phyloP scores from a whole-genome alignment of 1,140 invertebrate species.

The Drosophila triauraria region DNA sequence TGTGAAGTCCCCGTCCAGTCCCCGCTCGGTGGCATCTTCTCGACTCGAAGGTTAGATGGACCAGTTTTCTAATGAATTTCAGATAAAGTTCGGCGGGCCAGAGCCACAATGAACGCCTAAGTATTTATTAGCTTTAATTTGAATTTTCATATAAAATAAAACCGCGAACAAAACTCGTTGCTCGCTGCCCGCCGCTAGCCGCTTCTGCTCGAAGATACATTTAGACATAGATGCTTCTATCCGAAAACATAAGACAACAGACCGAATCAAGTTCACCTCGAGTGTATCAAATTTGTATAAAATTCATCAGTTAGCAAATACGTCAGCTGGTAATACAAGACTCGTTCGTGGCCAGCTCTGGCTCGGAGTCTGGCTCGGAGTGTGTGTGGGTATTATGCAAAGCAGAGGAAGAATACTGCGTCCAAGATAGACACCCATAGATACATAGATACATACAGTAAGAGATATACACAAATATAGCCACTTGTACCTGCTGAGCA shows the following conservation, averaged over 20 bases:
- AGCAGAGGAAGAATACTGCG: slow-evolving; percentile 66
- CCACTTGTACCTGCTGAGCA: slow-evolving; percentile 52
- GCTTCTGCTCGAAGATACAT: slow-evolving; percentile 67
- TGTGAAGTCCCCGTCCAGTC: slow-evolving; percentile 10
- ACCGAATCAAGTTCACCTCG: slow-evolving; percentile 83
- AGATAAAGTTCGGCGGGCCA: slow-evolving; percentile 60
- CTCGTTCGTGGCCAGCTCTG: slow-evolving; percentile 27
- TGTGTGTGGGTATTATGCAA: slow-evolving; percentile 66
- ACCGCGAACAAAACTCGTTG: slow-evolving; percentile 70
- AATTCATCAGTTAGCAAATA: slow-evolving; percentile 80
- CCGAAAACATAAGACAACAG: slow-evolving; percentile 47
- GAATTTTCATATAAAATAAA: slow-evolving; percentile 73
- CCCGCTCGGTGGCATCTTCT: slow-evolving; percentile 36
- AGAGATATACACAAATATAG: slow-evolving; percentile 27
- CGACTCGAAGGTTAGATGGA: slow-evolving; percentile 66
- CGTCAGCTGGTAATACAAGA: slow-evolving; percentile 69
- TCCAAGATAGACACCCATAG: slow-evolving; percentile 22
- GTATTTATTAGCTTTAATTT: slow-evolving; percentile 82
- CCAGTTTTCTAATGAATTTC: slow-evolving; percentile 76
- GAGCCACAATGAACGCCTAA: slow-evolving; percentile 66
- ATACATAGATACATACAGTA: slow-evolving; percentile 21
- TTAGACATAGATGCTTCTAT: slow-evolving; percentile 76
- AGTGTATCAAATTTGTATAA: slow-evolving; percentile 82
- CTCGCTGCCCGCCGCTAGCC: slow-evolving; percentile 45
- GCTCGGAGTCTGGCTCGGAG: slow-evolving; percentile 7